Evolutionary conservation across 2,113 vertebrate genomes (phyloP).

Genomic region (Corythoichthys intestinalis): DNA sequence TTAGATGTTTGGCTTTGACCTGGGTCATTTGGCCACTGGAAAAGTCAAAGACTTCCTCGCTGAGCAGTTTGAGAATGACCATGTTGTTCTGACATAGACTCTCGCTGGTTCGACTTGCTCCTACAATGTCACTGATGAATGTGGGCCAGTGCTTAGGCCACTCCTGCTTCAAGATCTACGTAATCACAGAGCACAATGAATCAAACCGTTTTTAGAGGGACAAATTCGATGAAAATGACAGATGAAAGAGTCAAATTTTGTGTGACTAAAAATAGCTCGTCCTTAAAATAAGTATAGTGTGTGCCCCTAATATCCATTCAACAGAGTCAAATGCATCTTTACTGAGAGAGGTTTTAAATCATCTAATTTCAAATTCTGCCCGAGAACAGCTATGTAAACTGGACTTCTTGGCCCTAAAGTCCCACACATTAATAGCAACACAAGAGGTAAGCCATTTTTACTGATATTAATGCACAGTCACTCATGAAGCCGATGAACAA

Average conservation of each 20-base stretch:
- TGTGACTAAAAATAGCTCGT: constrained; percentile 23
- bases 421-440: constrained; percentile 36
- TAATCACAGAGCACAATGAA: neutral
- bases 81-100: constrained; percentile 99
- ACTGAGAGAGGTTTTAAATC: neutral
- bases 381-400: constrained; percentile 23
- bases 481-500: constrained; percentile 17
- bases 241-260: neutral
- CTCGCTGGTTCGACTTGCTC: constrained; percentile 95
- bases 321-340: neutral
- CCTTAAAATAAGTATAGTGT: constrained; percentile 2
- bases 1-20: constrained; percentile 97
- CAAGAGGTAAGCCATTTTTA: constrained; percentile 44
- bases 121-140: constrained; percentile 98
- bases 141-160: constrained; percentile 99
- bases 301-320: neutral
- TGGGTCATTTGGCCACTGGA: constrained; percentile 98
- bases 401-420: constrained; percentile 31
- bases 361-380: neutral
- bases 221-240: constrained; percentile 4
- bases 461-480: constrained; percentile 54
- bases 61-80: constrained; percentile 95
- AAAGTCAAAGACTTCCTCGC: constrained; percentile 98
- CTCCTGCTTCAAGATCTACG: constrained; percentile 95
- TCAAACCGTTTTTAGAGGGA: neutral